These are phyloP conservation scores for Lanistes nyassanus DNA, from an alignment of 1,140 invertebrate genomes.

Conservation along the genomic window DNA sequence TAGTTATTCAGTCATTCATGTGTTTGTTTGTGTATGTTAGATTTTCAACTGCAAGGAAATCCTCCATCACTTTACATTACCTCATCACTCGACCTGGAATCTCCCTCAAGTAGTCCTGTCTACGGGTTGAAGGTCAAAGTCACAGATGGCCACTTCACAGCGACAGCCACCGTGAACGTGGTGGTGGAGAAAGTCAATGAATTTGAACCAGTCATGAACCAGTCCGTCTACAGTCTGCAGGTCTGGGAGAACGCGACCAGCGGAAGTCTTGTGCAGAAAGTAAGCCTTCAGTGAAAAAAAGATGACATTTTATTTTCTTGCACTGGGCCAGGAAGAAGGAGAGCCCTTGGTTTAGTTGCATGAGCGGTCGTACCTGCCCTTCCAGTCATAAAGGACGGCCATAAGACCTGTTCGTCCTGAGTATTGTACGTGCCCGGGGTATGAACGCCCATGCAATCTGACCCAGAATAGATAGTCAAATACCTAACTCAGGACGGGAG, in stretches of 20 bases:
- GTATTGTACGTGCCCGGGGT: no score
- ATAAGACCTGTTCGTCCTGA: no score
- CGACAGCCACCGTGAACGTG: slow-evolving; percentile 16
- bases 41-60: slow-evolving; percentile 8
- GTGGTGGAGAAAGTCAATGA: slow-evolving; percentile 32
- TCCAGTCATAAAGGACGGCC: no score
- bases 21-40: slow-evolving; percentile 18
- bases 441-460: no score
- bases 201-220: slow-evolving; percentile 20
- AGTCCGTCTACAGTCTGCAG: background rate
- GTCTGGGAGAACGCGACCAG: slow-evolving; percentile 22
- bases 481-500: no score
- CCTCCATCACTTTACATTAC: slow-evolving; percentile 4
- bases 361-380: no score
- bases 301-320: no score
- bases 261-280: background rate
- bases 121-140: slow-evolving; percentile 8
- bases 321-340: no score
- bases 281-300: no score
- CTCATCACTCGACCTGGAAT: slow-evolving; percentile 1
- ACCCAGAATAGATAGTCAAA: no score
- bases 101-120: background rate
- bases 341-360: no score
- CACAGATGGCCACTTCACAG: slow-evolving; percentile 24
- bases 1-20: background rate